Evolutionary conservation across 2,797 vertebrate genomes (phyloP), one percentile per base, ranked within the genome.

Genomic region (Catharus ustulatus): DNA sequence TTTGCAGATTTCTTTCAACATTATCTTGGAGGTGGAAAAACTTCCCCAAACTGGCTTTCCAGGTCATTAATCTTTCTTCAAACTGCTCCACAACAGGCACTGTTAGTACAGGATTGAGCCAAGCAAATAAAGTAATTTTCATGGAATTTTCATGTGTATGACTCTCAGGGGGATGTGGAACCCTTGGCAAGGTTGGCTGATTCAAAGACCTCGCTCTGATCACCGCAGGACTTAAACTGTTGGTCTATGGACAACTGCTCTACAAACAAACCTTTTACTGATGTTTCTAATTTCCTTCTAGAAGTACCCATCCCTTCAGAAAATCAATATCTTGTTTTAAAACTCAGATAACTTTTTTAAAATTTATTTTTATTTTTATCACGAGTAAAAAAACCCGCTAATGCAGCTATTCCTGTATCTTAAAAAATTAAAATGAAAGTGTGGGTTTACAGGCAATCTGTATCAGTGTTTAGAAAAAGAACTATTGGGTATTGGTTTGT

Each of bases 1-100:
- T 78, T 84, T 61, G 89, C 89, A 85, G 68, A 67, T 90, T 95
- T 86, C 86, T 92, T 89, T 95, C 75, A 80, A 24, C 8, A 1
- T 77, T 40, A 48, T 82, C 72, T 74, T 45, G 42, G 40, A 89
- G 84, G 88, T 80, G 64, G 84, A 72, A 89, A 92, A 84, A 73
- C 24, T 69, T 63, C 30, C 68, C 49, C 19, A 82, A 36, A 75
- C 11, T 63, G 42, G 23, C 54, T 79, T 89, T 87, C 67, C 71
- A 55, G 48, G 63, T 61, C 63, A 64, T 67, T 83, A 67, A 57
- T 82, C 68, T 87, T 82, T 32, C 64, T 61, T 82, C 42, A 58
- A 40, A 61, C 30, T 54, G 19, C 38, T 90, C 74, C 1, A 2
- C 58, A 17, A 46, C 4, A 58, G 27, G 23, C 49, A 11, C 20